A percentile compares a stretch with the other conserved stretches of the same genome.
phyloP scores from a whole-genome alignment of 2,797 vertebrate species.

The Glossophaga mutica region DNA sequence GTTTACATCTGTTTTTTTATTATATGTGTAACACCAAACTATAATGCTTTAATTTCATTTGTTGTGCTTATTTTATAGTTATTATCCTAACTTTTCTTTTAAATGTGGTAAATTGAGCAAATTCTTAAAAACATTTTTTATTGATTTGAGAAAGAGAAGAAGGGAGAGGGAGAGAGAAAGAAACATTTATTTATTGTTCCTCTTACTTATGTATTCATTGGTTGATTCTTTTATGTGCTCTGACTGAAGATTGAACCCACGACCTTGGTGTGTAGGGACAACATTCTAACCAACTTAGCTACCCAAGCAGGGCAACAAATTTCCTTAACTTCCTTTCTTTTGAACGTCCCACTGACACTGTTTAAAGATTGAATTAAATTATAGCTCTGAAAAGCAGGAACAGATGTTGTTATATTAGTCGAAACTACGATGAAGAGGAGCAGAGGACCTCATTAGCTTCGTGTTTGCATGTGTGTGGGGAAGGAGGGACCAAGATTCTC shows the following conservation, averaged over 20 bases:
- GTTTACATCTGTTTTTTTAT: not conserved
- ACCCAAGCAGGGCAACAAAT: not conserved
- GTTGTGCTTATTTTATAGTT: not conserved
- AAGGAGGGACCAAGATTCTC: not conserved
- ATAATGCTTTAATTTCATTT: not conserved
- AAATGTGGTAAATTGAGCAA: not conserved
- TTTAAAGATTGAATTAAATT: constrained; percentile 18
- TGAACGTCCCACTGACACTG: not conserved
- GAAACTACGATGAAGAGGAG: not conserved
- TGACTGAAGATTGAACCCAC: not conserved
- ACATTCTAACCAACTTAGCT: not conserved
- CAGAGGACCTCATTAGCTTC: not conserved
- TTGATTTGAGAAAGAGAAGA: not conserved
- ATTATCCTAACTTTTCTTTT: constrained; percentile 21
- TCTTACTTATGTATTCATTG: not conserved
- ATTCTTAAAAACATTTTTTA: not conserved
- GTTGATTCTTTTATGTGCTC: not conserved
- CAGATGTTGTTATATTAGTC: not conserved
- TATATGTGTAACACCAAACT: not conserved
- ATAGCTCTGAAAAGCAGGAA: constrained; percentile 1
- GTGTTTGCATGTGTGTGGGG: not conserved
- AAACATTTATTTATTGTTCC: not conserved
- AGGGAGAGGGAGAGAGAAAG: not conserved
- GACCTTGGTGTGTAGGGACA: not conserved
- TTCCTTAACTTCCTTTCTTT: constrained; percentile 3